Conservation (phyloP, 2,888 invertebrate species). For the Agriopis marginaria region DNA sequence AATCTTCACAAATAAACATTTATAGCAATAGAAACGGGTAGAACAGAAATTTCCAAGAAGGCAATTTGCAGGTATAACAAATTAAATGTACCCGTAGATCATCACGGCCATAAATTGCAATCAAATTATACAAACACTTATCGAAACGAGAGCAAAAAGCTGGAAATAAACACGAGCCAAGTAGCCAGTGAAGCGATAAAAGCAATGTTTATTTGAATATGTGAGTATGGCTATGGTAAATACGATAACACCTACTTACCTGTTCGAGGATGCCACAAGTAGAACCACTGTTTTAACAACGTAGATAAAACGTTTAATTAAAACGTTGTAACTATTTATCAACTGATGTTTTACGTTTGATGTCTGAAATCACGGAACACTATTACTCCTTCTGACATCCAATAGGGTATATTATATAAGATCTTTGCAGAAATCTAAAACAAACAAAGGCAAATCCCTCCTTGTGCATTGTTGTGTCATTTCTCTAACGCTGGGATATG, state of each 20-base stretch:
- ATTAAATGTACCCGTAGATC: neutral
- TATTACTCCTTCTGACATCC: no score
- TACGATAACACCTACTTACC: slow-evolving; percentile 5
- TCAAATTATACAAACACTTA: slow-evolving; percentile 21
- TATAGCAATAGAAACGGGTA: neutral
- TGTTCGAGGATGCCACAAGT: neutral
- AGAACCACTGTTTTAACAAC: neutral
- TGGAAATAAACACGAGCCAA: neutral
- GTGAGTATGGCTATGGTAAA: slow-evolving; percentile 2
- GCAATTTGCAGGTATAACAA: neutral
- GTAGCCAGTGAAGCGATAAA: slow-evolving; percentile 13
- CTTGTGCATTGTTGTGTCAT: no score
- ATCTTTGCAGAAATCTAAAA: no score
- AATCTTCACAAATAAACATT: no score
- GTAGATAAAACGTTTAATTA: neutral
- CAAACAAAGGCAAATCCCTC: no score
- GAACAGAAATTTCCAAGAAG: neutral
- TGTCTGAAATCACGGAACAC: neutral
- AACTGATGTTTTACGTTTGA: neutral
- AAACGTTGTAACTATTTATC: neutral
- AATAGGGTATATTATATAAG: no score
- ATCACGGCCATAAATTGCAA: slow-evolving; percentile 21
- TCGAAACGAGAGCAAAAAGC: slow-evolving; percentile 14
- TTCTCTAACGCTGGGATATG: no score
- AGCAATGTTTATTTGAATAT: slow-evolving; percentile 12